Base-by-base conservation (phyloP, 1,140 invertebrate genomes). In the Drosophila nigrodunni region DNA sequence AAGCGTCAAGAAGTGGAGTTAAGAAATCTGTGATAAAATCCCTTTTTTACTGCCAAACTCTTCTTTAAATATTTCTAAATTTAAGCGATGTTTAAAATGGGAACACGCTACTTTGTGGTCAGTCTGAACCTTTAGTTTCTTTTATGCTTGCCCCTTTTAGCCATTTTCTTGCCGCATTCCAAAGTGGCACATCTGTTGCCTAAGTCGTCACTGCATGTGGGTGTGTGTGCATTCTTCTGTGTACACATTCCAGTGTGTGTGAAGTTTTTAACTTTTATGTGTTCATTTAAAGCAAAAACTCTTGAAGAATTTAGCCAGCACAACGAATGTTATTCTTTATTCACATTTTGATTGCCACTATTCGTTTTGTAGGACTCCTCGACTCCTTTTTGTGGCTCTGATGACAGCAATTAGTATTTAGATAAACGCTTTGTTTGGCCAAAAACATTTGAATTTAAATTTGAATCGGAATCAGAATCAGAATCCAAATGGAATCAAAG, bases 341-440 rank as follows among this genome's bases (percentile, higher is more conserved):
- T 9, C 10, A 41, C 37, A 39, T 39, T 41, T 41, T 10, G 11
- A 41, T 11, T 41, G 39, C 9, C 2, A n/a, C 39, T 43, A 13
- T 35, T n/a, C 43, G 15, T 30, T 46, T 60, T 58, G 39, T 49
- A 30, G 49, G 3, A n/a, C 13, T 58, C 15, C 13, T 58, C 15
- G 35, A 50, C 58, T 64, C 62, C 39, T 49, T 65, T 73, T 55
- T 68, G 72, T 68, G 60, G 44, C 46, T 67, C 58, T 69, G 78
- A 72, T 79, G 73, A 75, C 66, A 86, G 62, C 78, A 75, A 85
- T 78, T 81, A 85, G 78, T 82, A 86, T 86, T 87, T 79, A 66
- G 66, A 82, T 74, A 68, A 69, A 62, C 74, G 71, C 54, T 71
- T 69, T 71, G n/a, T 18, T 47, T 49, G 64, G 59, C 75, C 13